A percentile compares a stretch with the other conserved stretches of the same genome.
Evolutionary conservation across 2,797 vertebrate species (phyloP).

Genomic region (Sebastes hubbsi): DNA sequence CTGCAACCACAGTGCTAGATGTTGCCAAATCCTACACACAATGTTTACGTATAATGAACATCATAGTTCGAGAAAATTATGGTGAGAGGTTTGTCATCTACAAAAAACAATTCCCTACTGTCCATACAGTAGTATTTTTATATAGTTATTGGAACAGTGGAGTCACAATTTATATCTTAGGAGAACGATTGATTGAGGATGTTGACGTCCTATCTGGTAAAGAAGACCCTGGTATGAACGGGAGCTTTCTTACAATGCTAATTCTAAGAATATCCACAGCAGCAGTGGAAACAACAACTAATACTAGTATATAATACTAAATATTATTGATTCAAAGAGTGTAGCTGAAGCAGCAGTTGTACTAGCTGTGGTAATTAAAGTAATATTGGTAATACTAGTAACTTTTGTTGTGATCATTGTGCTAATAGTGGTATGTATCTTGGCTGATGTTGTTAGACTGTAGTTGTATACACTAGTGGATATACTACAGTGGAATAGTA

Average conservation of each 20-base stretch:
- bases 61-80: fast-evolving
- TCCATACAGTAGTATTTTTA: not conserved
- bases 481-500: not conserved
- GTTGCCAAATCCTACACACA: not conserved
- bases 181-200: not conserved
- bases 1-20: no score
- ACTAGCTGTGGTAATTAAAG: not conserved
- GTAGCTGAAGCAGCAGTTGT: not conserved
- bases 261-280: not conserved
- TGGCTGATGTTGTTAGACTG: not conserved
- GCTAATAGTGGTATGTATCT: not conserved
- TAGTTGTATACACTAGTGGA: not conserved
- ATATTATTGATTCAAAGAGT: not conserved
- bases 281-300: not conserved
- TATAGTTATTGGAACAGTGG: not conserved
- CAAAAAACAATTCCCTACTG: not conserved
- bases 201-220: not conserved
- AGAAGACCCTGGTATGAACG: not conserved
- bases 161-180: not conserved
- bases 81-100: not conserved
- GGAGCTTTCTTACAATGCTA: not conserved
- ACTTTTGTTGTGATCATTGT: not conserved
- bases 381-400: not conserved
- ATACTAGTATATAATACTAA: not conserved
- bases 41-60: not conserved